phyloP scores from a whole-genome alignment of 2,113 vertebrate genomes.

The Maccullochella peelii region DNA sequence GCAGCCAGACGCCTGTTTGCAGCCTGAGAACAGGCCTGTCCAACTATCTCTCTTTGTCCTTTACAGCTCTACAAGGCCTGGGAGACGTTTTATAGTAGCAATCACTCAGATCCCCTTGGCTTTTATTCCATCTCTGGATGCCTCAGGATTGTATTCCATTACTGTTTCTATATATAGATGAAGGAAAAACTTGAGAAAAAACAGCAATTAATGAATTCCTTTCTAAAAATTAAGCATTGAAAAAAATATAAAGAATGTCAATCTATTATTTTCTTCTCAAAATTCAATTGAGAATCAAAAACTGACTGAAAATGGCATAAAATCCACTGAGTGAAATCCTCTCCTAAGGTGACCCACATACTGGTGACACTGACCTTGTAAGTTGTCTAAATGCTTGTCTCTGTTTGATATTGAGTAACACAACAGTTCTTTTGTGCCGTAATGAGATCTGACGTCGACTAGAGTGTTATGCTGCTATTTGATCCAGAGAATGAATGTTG shows the following conservation, averaged over 20 bases:
- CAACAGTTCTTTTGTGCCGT: slow-evolving; percentile 73
- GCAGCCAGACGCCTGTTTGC: slow-evolving; percentile 77
- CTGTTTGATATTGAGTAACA: slow-evolving; percentile 73
- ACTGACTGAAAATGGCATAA: neutral
- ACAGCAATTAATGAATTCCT: slow-evolving; percentile 36
- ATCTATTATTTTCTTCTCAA: neutral
- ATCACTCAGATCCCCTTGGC: slow-evolving; percentile 78
- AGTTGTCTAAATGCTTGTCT: slow-evolving; percentile 50
- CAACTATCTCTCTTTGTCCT: slow-evolving; percentile 74
- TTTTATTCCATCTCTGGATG: slow-evolving; percentile 77
- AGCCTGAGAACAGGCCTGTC: slow-evolving; percentile 73
- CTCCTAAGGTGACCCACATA: neutral
- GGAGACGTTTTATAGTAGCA: slow-evolving; percentile 79
- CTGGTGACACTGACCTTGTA: slow-evolving; percentile 52
- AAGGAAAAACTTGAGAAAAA: slow-evolving; percentile 37
- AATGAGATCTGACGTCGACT: slow-evolving; percentile 55
- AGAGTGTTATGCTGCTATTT: slow-evolving; percentile 73
- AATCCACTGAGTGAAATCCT: neutral
- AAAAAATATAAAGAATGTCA: neutral
- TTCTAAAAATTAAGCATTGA: slow-evolving; percentile 1
- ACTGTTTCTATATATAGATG: slow-evolving; percentile 73
- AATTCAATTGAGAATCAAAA: neutral
- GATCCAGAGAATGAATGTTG: slow-evolving; percentile 77
- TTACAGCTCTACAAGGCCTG: slow-evolving; percentile 78
- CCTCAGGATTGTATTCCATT: slow-evolving; percentile 68